Percentiles rank a stretch among this genome's conserved stretches.
phyloP scores from a whole-genome alignment of 1,140 invertebrate genomes.

The Neodiprion virginianus region DNA sequence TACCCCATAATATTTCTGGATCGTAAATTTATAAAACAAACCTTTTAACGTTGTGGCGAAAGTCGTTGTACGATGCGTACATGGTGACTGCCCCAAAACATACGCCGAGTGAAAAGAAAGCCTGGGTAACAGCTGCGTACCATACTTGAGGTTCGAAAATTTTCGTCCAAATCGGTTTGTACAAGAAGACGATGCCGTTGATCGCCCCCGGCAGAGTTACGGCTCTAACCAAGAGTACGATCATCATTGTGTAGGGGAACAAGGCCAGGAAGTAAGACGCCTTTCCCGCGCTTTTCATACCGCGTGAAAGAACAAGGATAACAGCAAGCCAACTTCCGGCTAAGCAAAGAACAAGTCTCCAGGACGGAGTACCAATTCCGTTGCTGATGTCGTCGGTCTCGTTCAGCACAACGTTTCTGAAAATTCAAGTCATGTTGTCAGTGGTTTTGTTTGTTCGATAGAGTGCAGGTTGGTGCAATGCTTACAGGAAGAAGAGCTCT shows the following conservation, averaged over 20 bases:
- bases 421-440: constrained; percentile 13
- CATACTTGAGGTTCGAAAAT: constrained; percentile 70
- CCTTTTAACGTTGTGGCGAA: constrained; percentile 83
- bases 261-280: constrained; percentile 82
- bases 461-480: constrained; percentile 4
- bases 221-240: constrained; percentile 76
- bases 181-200: constrained; percentile 76
- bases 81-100: constrained; percentile 79
- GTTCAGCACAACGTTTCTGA: constrained; percentile 70
- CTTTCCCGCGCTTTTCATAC: constrained; percentile 80
- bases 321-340: constrained; percentile 78
- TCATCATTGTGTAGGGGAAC: constrained; percentile 84
- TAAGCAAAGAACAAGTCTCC: constrained; percentile 77
- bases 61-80: constrained; percentile 84
- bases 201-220: constrained; percentile 76
- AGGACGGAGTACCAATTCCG: constrained; percentile 76
- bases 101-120: constrained; percentile 78
- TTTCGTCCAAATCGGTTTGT: constrained; percentile 69
- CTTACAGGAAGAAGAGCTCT: constrained; percentile 60
- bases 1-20: not conserved
- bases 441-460: too few species aligned
- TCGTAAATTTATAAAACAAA: constrained; percentile 46
- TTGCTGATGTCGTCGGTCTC: constrained; percentile 71
- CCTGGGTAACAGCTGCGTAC: constrained; percentile 79
- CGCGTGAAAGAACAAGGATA: constrained; percentile 78